Evolutionary conservation across 1,140 invertebrate genomes (phyloP), one percentile per base, ranked within the genome.

Genomic region (Mylabris phalerata): DNA sequence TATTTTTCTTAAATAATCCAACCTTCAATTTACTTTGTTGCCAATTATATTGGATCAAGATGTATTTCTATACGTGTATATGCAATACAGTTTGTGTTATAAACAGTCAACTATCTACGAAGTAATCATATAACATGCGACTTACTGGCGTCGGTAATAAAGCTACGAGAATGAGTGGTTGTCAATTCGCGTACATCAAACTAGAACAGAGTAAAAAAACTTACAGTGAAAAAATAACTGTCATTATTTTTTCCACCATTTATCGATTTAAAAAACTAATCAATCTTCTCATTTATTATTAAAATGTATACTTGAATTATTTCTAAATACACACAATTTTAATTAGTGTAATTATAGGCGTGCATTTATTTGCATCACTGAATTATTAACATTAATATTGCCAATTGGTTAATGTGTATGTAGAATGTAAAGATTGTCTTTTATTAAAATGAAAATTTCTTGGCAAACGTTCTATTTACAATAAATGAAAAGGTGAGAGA

Each of bases 111-210:
- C 32, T 19, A 19, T 57, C 60, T 61, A 38, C 27, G 45, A 48
- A 41, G 55, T 50, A 61, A 58, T 61, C 55, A 61, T 61, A 49
- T 57, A 41, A 32, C 32, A 32, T 55, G 55, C 60, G 60, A 57
- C 60, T 50, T 41, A 39, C 27, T 43, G 60, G 60, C 60, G 60
- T 61, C 60, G 44, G 60, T 47, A 57, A 48, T 61, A 54, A 61
- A 58, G 45, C 55, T 52, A 48, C 50, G 54, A 56, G 54, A 49
- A 56, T 56, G 43, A 32, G 32, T 42, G 43, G 48, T 51, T 46
- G 60, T 57, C 55, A 54, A 57, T 61, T 57, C 50, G 52, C 57
- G 55, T 50, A 52, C 47, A 38, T 52, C 32, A 52, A 57, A 24
- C 43, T 26, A 32, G 57, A 61, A 40, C 48, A 9, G 43, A 24